A percentile compares a stretch with the other conserved stretches of the same genome.
Evolutionary conservation across 1,140 invertebrate genomes (phyloP).

Genomic region (Frieseomelitta varia): DNA sequence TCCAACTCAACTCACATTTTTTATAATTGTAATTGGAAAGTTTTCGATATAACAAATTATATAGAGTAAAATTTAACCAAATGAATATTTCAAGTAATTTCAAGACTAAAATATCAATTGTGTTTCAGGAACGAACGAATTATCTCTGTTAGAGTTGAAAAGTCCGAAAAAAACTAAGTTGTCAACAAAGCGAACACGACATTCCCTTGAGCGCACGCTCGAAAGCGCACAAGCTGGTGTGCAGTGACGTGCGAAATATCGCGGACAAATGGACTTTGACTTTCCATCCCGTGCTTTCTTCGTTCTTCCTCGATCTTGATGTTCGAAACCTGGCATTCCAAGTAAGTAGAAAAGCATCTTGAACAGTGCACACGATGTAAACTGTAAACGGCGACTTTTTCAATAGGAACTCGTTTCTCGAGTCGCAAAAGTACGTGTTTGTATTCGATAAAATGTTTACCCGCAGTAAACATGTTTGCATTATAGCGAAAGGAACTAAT

Average conservation of each 20-base stretch:
- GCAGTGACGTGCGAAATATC: slow-evolving; percentile 9
- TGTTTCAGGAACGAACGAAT: background rate
- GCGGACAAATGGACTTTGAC: slow-evolving; percentile 10
- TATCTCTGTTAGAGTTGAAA: background rate
- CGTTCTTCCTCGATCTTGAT: background rate
- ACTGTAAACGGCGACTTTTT: background rate
- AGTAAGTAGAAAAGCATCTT: background rate
- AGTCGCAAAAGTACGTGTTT: background rate
- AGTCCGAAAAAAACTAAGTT: background rate
- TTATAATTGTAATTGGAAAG: no score
- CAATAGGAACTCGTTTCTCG: background rate
- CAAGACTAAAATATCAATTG: background rate
- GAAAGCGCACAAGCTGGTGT: background rate
- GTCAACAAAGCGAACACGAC: background rate
- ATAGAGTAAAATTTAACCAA: no score
- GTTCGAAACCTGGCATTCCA: background rate
- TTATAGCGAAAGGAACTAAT: background rate
- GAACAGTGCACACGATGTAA: background rate
- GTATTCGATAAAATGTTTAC: background rate
- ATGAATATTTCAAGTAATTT: no score
- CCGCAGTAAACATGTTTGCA: no score
- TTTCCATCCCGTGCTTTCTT: background rate
- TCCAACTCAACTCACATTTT: no score
- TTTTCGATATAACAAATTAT: no score
- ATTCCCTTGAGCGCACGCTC: background rate